A percentile compares a stretch with the other conserved stretches of the same genome.
Evolutionary conservation across 2,888 invertebrate genomes (phyloP).

Genomic region (Dascillus cervinus): DNA sequence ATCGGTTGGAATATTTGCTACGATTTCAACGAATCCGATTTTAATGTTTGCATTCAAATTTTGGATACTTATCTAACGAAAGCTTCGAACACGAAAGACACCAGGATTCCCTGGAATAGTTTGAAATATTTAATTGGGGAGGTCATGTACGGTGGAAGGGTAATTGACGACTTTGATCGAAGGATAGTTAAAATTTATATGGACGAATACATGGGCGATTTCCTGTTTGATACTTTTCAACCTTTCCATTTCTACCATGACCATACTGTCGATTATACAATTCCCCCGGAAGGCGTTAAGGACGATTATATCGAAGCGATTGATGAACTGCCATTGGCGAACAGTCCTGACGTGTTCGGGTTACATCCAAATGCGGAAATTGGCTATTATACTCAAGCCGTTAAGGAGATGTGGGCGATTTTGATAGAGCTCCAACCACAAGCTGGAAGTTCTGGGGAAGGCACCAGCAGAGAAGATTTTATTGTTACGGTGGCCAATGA

Average conservation of each 20-base stretch:
- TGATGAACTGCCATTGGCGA: constrained; percentile 72
- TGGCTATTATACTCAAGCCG: constrained; percentile 83
- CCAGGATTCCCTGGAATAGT: constrained; percentile 79
- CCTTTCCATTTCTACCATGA: constrained; percentile 85
- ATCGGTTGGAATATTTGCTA: constrained; percentile 92
- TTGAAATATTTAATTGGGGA: constrained; percentile 89
- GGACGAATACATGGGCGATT: constrained; percentile 93
- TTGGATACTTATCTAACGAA: constrained; percentile 78
- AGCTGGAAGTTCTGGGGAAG: constrained; percentile 64
- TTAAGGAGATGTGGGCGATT: constrained; percentile 78
- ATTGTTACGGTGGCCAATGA: constrained; percentile 74
- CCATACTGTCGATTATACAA: constrained; percentile 64
- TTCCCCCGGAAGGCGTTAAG: constrained; percentile 60
- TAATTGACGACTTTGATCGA: constrained; percentile 86
- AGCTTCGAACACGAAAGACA: constrained; percentile 49
- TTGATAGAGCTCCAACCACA: constrained; percentile 86
- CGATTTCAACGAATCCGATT: constrained; percentile 91
- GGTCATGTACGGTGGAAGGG: constrained; percentile 92
- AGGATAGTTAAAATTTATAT: constrained; percentile 81
- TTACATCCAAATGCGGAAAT: constrained; percentile 94
- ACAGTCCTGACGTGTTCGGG: constrained; percentile 87
- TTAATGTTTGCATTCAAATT: constrained; percentile 80
- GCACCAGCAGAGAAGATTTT: constrained; percentile 78
- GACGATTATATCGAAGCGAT: constrained; percentile 69
- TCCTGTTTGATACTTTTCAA: constrained; percentile 84